phyloP scores from a whole-genome alignment of 2,113 vertebrate genomes.

The Ochotona princeps region DNA sequence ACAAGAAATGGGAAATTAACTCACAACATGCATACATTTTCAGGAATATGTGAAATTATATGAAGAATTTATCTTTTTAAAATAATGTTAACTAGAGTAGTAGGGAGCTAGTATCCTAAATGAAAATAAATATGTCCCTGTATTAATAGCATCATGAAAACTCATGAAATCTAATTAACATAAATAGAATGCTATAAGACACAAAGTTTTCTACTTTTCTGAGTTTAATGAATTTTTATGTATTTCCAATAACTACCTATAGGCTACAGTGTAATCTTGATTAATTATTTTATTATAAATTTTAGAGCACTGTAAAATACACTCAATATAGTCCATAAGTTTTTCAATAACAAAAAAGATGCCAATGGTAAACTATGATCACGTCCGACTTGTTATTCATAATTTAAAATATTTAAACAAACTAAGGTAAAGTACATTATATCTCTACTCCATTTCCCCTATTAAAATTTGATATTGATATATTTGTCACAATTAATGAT shows the following conservation, averaged over 20 bases:
- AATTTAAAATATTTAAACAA: too few relatives aligned
- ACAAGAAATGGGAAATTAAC: slow-evolving; percentile 13
- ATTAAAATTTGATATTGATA: too few relatives aligned
- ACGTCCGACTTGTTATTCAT: slow-evolving; percentile 46
- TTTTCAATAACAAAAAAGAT: slow-evolving; percentile 49
- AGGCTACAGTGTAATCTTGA: slow-evolving; percentile 26
- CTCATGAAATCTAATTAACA: slow-evolving; percentile 59
- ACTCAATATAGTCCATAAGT: slow-evolving; percentile 45
- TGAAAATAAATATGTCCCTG: slow-evolving; percentile 61
- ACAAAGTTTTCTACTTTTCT: slow-evolving; percentile 31
- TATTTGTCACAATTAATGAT: too few relatives aligned
- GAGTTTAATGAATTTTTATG: slow-evolving; percentile 49
- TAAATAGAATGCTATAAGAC: slow-evolving; percentile 51
- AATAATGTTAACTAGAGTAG: neutral
- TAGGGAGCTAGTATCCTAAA: neutral
- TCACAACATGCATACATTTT: neutral
- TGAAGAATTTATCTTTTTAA: slow-evolving; percentile 50
- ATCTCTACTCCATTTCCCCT: too few relatives aligned
- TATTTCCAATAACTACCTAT: slow-evolving; percentile 46
- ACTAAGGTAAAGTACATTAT: too few relatives aligned
- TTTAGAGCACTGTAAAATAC: neutral
- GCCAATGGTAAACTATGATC: slow-evolving; percentile 53
- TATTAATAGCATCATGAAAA: slow-evolving; percentile 57
- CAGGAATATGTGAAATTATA: slow-evolving; percentile 32
- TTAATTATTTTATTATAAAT: slow-evolving; percentile 51